Conservation (phyloP, 2,113 vertebrate genomes). For the Haemorhous mexicanus region DNA sequence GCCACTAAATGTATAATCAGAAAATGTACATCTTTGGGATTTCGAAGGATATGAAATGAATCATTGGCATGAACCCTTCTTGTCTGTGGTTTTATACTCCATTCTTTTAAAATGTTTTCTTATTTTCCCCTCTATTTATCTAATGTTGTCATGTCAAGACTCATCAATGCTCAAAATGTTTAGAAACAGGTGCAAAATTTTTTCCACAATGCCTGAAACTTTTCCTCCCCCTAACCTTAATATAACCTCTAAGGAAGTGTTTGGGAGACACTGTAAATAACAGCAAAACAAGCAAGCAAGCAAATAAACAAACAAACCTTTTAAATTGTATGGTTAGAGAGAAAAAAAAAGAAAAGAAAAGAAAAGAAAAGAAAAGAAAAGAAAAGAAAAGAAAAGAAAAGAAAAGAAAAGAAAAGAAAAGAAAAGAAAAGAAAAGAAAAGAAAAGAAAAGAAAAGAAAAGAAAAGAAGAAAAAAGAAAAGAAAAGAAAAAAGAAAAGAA, state of each 20-base stretch:
- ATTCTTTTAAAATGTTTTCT: neutral
- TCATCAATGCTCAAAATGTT: neutral
- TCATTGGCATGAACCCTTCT: neutral
- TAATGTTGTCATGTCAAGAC: neutral
- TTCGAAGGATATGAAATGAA: neutral
- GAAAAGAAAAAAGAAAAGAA: neutral
- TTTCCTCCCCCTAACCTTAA: neutral
- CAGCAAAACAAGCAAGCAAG: neutral
- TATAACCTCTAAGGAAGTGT: neutral
- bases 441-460: neutral
- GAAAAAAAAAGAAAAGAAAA: neutral
- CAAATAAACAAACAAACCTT: neutral
- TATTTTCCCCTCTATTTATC: neutral
- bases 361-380: neutral
- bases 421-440: no score
- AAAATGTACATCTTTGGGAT: neutral
- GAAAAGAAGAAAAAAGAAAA: neutral
- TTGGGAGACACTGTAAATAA: neutral
- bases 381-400: no score
- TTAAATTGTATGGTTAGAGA: fast-evolving
- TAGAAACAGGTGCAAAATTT: neutral
- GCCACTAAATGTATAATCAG: neutral
- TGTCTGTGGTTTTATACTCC: neutral
- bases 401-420: no score
- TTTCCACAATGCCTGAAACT: neutral